Conservation (phyloP, 2,888 invertebrate genomes). For the Diplolepis rosae region DNA sequence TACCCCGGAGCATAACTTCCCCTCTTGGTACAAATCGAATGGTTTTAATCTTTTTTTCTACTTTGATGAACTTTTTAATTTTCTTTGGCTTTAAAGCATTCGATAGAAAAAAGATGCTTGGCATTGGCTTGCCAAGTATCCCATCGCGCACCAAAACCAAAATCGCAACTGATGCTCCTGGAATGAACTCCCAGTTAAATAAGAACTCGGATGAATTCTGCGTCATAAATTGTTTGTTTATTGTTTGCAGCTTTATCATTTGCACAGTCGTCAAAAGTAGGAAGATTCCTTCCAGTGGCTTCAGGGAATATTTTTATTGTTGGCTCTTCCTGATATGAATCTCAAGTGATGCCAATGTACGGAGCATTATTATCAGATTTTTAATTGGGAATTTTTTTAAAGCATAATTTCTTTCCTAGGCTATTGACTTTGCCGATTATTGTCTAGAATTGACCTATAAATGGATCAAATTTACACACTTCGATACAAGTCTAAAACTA, state of each 20-base stretch:
- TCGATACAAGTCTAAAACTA: too few relatives aligned
- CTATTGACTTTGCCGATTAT: not conserved
- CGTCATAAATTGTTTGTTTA: conserved; percentile 1
- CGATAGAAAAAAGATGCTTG: not conserved
- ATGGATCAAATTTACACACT: too few relatives aligned
- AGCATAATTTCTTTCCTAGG: not conserved
- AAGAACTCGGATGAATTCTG: not conserved
- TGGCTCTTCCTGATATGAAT: not conserved
- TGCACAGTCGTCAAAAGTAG: not conserved
- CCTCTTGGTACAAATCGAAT: not conserved
- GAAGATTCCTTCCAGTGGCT: not conserved
- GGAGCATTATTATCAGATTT: not conserved
- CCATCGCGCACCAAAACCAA: not conserved
- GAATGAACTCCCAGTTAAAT: not conserved
- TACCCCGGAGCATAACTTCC: conserved; percentile 6
- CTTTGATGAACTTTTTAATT: not conserved
- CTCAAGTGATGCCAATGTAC: not conserved
- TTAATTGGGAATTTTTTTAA: not conserved
- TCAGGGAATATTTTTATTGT: not conserved
- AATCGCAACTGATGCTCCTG: not conserved
- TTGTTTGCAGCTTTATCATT: not conserved
- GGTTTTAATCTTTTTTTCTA: not conserved
- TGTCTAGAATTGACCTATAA: not conserved
- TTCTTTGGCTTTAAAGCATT: not conserved
- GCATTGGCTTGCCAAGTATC: not conserved